phyloP scores from a whole-genome alignment of 1,140 invertebrate species.

The Mylabris phalerata region DNA sequence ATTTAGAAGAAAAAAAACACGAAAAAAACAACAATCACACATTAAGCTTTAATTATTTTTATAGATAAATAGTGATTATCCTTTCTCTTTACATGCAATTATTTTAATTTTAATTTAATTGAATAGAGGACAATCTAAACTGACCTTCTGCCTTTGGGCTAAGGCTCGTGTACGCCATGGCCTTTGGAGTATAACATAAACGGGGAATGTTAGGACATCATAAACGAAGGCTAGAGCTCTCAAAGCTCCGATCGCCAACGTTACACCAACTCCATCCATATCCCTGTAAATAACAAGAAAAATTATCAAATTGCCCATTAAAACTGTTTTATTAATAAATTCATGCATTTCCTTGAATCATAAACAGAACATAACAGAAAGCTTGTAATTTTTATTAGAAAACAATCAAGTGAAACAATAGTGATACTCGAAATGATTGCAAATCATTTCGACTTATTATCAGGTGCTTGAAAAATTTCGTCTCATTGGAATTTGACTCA shows the following conservation, averaged over 20 bases:
- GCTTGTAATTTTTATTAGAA: no score
- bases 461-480: no score
- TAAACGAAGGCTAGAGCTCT: slow-evolving; percentile 74
- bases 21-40: neutral
- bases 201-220: slow-evolving; percentile 83
- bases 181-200: slow-evolving; percentile 79
- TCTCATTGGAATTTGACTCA: no score
- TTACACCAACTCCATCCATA: slow-evolving; percentile 73
- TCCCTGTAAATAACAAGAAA: slow-evolving; percentile 48
- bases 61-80: neutral
- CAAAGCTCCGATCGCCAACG: slow-evolving; percentile 63
- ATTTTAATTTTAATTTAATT: neutral
- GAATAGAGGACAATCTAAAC: slow-evolving; percentile 14
- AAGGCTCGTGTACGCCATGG: slow-evolving; percentile 77
- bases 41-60: neutral
- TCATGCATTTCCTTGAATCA: no score
- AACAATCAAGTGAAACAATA: no score
- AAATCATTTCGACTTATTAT: no score
- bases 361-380: no score
- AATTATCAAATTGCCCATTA: neutral
- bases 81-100: neutral
- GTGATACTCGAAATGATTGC: no score
- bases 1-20: neutral
- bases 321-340: no score
- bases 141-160: slow-evolving; percentile 69